Evolutionary conservation across 2,888 invertebrate genomes (phyloP).

Genomic region (Eupithecia abbreviata): DNA sequence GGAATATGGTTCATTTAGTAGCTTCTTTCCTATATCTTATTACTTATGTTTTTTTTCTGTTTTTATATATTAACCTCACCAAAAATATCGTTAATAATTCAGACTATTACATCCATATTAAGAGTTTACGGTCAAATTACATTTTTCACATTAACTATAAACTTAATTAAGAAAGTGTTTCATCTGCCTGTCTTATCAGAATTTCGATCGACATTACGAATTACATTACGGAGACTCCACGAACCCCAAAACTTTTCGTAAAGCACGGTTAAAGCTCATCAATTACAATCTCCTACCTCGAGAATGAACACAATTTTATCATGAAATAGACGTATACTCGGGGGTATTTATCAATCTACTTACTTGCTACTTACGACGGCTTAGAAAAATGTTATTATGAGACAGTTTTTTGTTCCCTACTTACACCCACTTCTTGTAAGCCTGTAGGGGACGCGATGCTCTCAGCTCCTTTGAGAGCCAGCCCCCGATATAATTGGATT

Average conservation of each 20-base stretch:
- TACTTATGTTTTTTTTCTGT: neutral
- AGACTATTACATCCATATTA: no score
- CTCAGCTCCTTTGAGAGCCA: constrained; percentile 68
- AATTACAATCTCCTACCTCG: neutral
- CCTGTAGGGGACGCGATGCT: constrained; percentile 51
- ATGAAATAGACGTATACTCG: constrained; percentile 6
- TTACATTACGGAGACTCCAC: neutral
- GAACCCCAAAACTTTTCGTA: neutral
- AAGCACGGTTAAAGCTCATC: neutral
- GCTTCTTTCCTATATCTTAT: neutral
- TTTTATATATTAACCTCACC: no score
- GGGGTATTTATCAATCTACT: constrained; percentile 18
- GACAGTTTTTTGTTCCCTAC: constrained; percentile 35
- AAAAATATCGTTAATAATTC: no score
- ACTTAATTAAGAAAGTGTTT: no score
- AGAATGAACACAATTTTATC: neutral
- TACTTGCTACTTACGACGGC: constrained; percentile 13
- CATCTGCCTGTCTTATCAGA: neutral
- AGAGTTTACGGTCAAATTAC: no score
- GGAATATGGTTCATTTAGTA: neutral
- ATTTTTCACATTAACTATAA: no score
- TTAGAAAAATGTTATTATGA: constrained; percentile 28
- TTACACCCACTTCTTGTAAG: constrained; percentile 45
- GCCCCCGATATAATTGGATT: constrained; percentile 76
- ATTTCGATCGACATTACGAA: neutral